phyloP scores from a whole-genome alignment of 2,888 invertebrate species.

The Gordius sp. region DNA sequence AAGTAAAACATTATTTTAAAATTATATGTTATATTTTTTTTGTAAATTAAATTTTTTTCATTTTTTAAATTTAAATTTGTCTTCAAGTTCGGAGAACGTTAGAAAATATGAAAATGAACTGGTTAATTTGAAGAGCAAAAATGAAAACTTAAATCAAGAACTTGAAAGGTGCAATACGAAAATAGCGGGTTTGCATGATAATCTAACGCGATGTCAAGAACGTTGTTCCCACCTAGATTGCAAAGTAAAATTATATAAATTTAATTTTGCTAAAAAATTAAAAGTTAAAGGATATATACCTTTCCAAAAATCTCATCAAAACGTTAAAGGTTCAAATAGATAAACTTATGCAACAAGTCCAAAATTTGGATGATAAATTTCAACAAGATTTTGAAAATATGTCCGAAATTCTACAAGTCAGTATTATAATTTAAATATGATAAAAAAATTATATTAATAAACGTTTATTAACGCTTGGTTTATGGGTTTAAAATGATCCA shows the following conservation, averaged over 20 bases:
- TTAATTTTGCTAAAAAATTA: not conserved
- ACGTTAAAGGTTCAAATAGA: not conserved
- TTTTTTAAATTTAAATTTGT: not conserved
- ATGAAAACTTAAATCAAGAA: not conserved
- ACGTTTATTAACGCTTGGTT: too few relatives aligned
- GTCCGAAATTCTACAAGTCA: too few relatives aligned
- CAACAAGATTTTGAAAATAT: not conserved
- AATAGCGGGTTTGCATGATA: not conserved
- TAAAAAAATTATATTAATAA: too few relatives aligned
- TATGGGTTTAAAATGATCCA: too few relatives aligned
- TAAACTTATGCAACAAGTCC: not conserved
- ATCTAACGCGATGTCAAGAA: not conserved
- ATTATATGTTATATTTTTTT: not conserved
- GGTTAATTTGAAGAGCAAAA: not conserved
- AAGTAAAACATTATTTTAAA: not conserved
- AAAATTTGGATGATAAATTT: constrained; percentile 14
- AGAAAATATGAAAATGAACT: constrained; percentile 3
- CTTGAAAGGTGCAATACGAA: not conserved
- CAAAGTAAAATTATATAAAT: not conserved
- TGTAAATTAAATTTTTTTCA: too few relatives aligned
- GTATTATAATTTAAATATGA: too few relatives aligned
- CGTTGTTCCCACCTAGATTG: not conserved
- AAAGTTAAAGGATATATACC: constrained; percentile 1
- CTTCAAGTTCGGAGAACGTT: not conserved
- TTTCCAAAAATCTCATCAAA: constrained; percentile 14